These are phyloP conservation scores for Autographa gamma DNA, from an alignment of 2,888 invertebrate species.

Conservation along the genomic window DNA sequence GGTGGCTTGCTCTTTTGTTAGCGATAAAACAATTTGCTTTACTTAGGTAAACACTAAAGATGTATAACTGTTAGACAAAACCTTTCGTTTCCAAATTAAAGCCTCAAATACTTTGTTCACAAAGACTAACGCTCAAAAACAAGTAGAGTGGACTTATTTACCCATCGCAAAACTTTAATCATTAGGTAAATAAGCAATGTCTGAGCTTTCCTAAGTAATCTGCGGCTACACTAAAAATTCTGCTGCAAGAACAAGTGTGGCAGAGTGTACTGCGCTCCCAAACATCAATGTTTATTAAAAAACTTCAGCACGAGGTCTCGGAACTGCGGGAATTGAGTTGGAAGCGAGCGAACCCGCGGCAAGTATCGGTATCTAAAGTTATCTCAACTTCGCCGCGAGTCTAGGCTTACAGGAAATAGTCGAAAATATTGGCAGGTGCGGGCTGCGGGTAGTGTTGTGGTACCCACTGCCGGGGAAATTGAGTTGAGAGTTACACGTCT, in stretches of 20 bases:
- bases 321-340: conserved; percentile 5
- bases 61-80: background rate
- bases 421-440: conserved; percentile 35
- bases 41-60: background rate
- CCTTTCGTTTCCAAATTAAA: too few relatives aligned
- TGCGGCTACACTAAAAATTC: background rate
- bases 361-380: conserved; percentile 28
- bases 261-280: background rate
- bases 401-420: conserved; percentile 35
- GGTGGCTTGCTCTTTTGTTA: conserved; percentile 1
- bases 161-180: background rate
- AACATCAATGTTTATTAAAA: conserved; percentile 19
- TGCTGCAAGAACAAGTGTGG: background rate
- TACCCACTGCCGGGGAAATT: conserved; percentile 29
- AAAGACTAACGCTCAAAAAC: background rate
- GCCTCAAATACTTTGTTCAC: background rate
- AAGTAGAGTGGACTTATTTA: background rate
- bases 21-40: background rate
- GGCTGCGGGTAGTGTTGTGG: conserved; percentile 23
- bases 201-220: background rate
- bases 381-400: conserved; percentile 28
- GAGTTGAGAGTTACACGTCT: conserved; percentile 26
- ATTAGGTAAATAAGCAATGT: background rate
- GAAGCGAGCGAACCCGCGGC: background rate
- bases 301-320: conserved; percentile 14